A percentile compares a stretch with the other conserved stretches of the same genome.
phyloP scores from a whole-genome alignment of 2,113 vertebrate species.

The Paraplagusia blochii region DNA sequence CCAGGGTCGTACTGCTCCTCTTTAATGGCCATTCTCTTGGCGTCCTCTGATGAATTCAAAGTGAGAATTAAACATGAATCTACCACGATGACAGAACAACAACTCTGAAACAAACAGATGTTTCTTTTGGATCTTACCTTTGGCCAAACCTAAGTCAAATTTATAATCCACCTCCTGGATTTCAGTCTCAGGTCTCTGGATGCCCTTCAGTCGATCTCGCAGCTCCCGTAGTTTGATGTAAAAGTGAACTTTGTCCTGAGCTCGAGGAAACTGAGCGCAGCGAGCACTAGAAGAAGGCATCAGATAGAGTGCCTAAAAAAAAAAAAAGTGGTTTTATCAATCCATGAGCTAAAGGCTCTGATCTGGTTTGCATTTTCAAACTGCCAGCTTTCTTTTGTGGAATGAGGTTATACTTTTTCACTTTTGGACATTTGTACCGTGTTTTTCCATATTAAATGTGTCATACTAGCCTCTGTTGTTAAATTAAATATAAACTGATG shows the following conservation, averaged over 20 bases:
- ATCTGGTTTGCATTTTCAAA: too few species aligned
- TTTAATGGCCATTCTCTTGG: constrained; percentile 94
- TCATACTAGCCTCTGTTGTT: too few species aligned
- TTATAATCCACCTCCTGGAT: constrained; percentile 87
- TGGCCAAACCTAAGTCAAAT: constrained; percentile 88
- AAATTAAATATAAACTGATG: too few species aligned
- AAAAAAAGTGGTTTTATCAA: too few species aligned
- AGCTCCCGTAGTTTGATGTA: constrained; percentile 96
- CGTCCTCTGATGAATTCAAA: constrained; percentile 79
- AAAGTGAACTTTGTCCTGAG: constrained; percentile 98
- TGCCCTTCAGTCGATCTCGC: constrained; percentile 88
- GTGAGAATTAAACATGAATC: neutral
- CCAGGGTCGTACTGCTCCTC: constrained; percentile 96
- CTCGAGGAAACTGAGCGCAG: constrained; percentile 96
- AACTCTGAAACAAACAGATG: too few species aligned
- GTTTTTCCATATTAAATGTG: too few species aligned
- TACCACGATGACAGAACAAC: too few species aligned
- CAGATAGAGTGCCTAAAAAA: constrained; percentile 86
- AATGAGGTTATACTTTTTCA: too few species aligned
- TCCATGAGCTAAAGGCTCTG: too few species aligned
- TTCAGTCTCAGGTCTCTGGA: constrained; percentile 67
- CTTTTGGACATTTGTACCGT: too few species aligned
- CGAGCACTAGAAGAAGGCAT: constrained; percentile 98
- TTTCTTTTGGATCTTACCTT: constrained; percentile 75
- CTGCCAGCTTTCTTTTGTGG: too few species aligned